Evolutionary conservation across 2,888 invertebrate genomes (phyloP).

Genomic region (Polyploca ridens): DNA sequence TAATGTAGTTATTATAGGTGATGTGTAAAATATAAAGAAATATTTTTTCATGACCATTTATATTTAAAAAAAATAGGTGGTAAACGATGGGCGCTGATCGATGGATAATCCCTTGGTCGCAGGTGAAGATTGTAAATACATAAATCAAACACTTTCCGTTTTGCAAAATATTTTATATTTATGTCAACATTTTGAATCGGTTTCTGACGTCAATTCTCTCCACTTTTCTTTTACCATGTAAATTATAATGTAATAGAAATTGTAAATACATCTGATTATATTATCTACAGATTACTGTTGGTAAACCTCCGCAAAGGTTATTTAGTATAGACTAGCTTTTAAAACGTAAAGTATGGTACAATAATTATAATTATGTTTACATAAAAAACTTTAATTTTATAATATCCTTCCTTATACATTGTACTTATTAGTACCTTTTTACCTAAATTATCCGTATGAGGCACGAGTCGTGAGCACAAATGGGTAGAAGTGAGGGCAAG

Average conservation of each 20-base stretch:
- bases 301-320: constrained; percentile 32
- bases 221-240: not conserved
- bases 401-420: not conserved
- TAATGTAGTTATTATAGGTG: not conserved
- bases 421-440: not conserved
- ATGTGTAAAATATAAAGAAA: constrained; percentile 4
- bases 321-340: constrained; percentile 34
- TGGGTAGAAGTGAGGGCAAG: too few species aligned
- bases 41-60: constrained; percentile 1
- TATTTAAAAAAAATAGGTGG: not conserved
- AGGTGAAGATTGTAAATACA: not conserved
- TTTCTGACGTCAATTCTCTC: not conserved
- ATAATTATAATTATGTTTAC: constrained; percentile 47
- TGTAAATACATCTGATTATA: constrained; percentile 28
- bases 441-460: too few species aligned
- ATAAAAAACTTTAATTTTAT: constrained; percentile 13
- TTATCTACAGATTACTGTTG: constrained; percentile 31
- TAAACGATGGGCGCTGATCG: not conserved
- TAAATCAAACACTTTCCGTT: constrained; percentile 7
- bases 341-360: constrained; percentile 47
- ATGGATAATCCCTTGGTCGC: not conserved
- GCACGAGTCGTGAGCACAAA: too few species aligned
- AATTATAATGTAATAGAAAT: constrained; percentile 7
- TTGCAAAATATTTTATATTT: not conserved
- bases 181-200: not conserved